phyloP scores from a whole-genome alignment of 2,113 vertebrate genomes.

The Trichomycterus rosablanca region DNA sequence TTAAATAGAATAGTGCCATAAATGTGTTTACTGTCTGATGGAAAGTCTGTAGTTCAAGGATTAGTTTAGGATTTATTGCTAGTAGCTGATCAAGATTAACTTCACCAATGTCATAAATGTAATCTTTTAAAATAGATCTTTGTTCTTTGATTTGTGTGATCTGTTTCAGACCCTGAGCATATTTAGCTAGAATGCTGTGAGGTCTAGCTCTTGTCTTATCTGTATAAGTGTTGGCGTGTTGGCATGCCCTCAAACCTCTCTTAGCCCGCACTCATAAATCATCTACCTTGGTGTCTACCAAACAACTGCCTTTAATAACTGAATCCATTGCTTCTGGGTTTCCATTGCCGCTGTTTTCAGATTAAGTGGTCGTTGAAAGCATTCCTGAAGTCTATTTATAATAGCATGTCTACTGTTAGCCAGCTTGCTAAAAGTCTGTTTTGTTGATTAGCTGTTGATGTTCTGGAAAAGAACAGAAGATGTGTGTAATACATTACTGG shows the following conservation, averaged over 20 bases:
- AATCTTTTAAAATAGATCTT: no score
- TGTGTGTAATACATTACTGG: constrained; percentile 35
- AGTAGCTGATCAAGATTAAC: no score
- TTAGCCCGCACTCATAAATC: not conserved
- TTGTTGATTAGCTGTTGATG: constrained; percentile 4
- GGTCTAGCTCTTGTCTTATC: not conserved
- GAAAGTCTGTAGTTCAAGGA: not conserved
- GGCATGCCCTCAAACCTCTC: constrained; percentile 3
- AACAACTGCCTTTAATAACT: not conserved
- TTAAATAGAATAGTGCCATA: no score
- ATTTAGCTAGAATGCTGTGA: not conserved
- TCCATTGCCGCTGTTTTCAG: not conserved
- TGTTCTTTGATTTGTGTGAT: not conserved
- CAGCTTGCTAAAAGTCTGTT: constrained; percentile 13
- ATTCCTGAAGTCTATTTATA: no score
- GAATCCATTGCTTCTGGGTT: not conserved
- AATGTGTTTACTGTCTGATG: no score
- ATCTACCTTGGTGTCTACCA: not conserved
- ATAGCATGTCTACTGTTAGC: not conserved
- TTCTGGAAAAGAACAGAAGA: constrained; percentile 24
- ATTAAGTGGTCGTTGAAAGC: no score
- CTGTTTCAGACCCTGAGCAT: not conserved
- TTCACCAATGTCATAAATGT: no score
- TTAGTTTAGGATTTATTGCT: no score
- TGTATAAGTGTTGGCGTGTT: not conserved